Evolutionary conservation across 2,888 invertebrate genomes (phyloP), one percentile per base, ranked within the genome.

Genomic region (Diplazon laetatorius): DNA sequence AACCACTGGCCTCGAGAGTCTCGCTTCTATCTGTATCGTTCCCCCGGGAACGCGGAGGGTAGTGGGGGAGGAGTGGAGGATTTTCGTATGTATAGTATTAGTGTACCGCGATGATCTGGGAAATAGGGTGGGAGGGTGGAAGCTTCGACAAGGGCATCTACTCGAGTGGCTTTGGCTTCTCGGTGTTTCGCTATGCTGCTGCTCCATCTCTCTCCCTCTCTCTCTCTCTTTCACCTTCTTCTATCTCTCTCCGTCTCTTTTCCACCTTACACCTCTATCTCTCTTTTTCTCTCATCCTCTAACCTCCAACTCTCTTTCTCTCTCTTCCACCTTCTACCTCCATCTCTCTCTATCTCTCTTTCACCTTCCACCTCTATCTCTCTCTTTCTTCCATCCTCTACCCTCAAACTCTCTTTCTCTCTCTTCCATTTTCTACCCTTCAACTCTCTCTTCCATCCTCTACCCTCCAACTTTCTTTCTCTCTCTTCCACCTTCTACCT

Each of bases 31-130:
- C 35, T 35, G 30, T 48, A 73, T 65, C 73, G 57, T 39, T 48
- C 48, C 59, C 57, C 39, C 37, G 48, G 46, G 73, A n/a, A n/a
- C n/a, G n/a, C n/a, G n/a, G n/a, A n/a, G n/a, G n/a, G n/a, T n/a
- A n/a, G n/a, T n/a, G n/a, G n/a, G n/a, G n/a, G n/a, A n/a, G n/a
- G n/a, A n/a, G n/a, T n/a, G n/a, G n/a, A n/a, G n/a, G 39, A 39
- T 48, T 37, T 42, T 48, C 46, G 25, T 57, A 46, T 57, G 55
- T 55, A 55, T 55, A 14, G 55, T 46, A 72, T 72, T 55, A 63
- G 35, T 14, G 42, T 44, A 30, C 83, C 81, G 82, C 82, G 84
- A 83, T 84, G 84, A 80, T 81, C 81, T 76, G 81, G 80, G 82
- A 60, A n/a, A n/a, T n/a, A n/a, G n/a, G n/a, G n/a, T n/a, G n/a